Evolutionary conservation across 2,113 vertebrate species (phyloP).

Genomic region (Crotalus helleri): DNA sequence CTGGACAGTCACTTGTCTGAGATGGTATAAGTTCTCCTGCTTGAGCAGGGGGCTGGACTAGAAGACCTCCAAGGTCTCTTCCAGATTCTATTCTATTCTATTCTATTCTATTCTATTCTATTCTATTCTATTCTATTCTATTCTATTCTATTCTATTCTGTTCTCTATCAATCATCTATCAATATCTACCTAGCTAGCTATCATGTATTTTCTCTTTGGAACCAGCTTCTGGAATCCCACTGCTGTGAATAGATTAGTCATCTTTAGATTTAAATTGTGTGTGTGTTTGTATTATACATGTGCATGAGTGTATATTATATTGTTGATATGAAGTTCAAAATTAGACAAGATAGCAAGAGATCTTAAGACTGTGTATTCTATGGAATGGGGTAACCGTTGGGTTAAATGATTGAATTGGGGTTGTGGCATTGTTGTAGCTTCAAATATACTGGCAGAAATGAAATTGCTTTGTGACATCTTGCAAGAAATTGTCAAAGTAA

Average conservation of each 20-base stretch:
- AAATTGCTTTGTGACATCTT: constrained; percentile 4
- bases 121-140: too few relatives aligned
- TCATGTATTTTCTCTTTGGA: background rate
- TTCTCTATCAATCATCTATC: background rate
- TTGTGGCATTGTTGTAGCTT: background rate
- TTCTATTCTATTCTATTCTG: too few relatives aligned
- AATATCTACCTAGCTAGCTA: background rate
- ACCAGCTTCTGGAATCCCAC: too few relatives aligned
- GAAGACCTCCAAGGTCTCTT: too few relatives aligned
- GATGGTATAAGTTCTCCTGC: too few relatives aligned
- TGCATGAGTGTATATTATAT: background rate
- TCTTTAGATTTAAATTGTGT: background rate
- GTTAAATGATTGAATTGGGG: background rate
- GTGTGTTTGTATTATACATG: background rate
- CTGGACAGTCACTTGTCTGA: too few relatives aligned
- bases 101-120: too few relatives aligned
- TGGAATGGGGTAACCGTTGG: background rate
- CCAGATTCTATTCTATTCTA: too few relatives aligned
- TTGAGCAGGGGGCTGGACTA: too few relatives aligned
- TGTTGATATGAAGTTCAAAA: background rate
- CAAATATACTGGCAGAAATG: background rate
- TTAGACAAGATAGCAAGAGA: background rate
- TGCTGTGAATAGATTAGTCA: background rate
- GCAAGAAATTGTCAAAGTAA: background rate
- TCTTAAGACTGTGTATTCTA: background rate